Evolutionary conservation across 30 jellyfish, hydroid and myxozoan species (phyloP).

Genomic region (Clytia hemisphaerica): DNA sequence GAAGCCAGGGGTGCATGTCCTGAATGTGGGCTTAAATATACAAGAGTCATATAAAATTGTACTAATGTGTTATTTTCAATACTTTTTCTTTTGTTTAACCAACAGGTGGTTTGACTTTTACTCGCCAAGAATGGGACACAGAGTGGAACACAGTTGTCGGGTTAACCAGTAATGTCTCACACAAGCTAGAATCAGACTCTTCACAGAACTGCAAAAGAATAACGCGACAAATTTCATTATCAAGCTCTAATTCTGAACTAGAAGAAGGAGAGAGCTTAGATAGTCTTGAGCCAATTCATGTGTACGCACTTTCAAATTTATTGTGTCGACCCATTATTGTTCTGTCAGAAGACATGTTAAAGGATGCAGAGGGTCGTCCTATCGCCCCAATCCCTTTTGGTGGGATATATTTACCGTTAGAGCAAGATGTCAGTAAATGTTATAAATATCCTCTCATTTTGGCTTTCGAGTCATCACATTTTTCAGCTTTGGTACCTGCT

Average conservation of each 20-base stretch:
- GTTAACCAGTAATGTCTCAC: conserved; percentile 67
- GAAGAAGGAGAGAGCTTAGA: conserved; percentile 61
- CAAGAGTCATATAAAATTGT: no score
- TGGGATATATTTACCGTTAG: conserved; percentile 78
- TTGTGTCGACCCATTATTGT: conserved; percentile 81
- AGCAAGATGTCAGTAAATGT: conserved; percentile 40
- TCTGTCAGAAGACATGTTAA: conserved; percentile 67
- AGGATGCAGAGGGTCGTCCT: conserved; percentile 63
- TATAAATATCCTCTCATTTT: conserved; percentile 73
- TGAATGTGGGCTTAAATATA: no score
- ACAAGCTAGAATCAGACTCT: conserved; percentile 13
- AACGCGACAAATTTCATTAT: conserved; percentile 55
- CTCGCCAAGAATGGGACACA: conserved; percentile 61
- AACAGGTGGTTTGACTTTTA: conserved; percentile 77
- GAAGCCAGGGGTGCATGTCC: no score
- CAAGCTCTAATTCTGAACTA: conserved; percentile 24
- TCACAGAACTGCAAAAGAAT: conserved; percentile 57
- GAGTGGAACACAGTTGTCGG: conserved; percentile 80
- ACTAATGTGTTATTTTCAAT: no score
- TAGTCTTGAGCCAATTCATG: conserved; percentile 83
- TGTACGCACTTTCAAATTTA: conserved; percentile 67
- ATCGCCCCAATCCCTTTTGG: conserved; percentile 79
- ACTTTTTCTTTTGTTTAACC: no score
- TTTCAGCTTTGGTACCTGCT: conserved; percentile 88
- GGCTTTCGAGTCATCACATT: conserved; percentile 87